Evolutionary conservation across 2,113 vertebrate genomes (phyloP).

Genomic region (Eleginops maclovinus): DNA sequence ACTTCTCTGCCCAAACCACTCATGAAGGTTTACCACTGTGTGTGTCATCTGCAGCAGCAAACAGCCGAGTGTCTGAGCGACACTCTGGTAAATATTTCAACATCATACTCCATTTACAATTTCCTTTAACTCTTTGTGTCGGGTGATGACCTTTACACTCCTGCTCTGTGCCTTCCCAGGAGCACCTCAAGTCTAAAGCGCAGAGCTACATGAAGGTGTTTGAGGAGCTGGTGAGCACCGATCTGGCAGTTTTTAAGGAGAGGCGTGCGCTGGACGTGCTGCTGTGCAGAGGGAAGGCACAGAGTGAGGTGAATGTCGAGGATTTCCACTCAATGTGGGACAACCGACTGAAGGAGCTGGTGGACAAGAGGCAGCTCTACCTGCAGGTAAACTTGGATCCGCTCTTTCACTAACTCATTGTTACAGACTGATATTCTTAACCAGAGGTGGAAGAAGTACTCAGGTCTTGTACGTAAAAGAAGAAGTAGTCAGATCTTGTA

Average conservation of each 20-base stretch:
- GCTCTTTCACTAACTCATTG: too few species aligned
- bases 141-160: not conserved
- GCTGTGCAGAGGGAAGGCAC: constrained; percentile 35
- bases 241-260: constrained; percentile 75
- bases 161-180: constrained; percentile 41
- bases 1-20: constrained; percentile 43
- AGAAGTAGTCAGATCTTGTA: too few species aligned
- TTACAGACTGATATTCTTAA: too few species aligned
- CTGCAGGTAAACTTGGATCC: constrained; percentile 78
- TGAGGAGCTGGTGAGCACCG: constrained; percentile 59
- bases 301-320: constrained; percentile 13
- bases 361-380: constrained; percentile 68
- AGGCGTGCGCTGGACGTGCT: constrained; percentile 74
- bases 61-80: not conserved
- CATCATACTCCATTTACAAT: not conserved
- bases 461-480: too few species aligned
- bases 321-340: constrained; percentile 65
- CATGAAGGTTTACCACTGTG: not conserved
- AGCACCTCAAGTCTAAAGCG: not conserved
- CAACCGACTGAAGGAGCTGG: constrained; percentile 54
- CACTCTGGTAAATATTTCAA: constrained; percentile 33
- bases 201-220: constrained; percentile 48
- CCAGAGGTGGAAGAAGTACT: too few species aligned
- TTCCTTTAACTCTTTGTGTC: not conserved
- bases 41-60: constrained; percentile 10